Base-by-base conservation (phyloP, 1,140 invertebrate species). In the Trachymyrmex septentrionalis region DNA sequence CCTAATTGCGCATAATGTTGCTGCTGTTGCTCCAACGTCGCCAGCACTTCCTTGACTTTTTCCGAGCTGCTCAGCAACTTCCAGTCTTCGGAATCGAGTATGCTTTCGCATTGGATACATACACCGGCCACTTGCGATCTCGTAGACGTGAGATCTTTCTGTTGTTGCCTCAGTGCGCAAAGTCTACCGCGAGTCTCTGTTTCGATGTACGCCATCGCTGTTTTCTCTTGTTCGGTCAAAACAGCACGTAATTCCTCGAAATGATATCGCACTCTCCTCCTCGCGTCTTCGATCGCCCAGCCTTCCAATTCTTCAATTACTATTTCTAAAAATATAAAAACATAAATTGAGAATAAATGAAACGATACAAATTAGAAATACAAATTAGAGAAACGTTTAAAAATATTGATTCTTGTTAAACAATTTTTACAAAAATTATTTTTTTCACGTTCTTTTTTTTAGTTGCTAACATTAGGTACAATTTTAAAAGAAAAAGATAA, bases 1-100 rank as follows among this genome's bases (percentile, higher is more conserved):
- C 93, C 92, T 14, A 96, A 92, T 87, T 96, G 96, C 48, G 95
- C 94, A 89, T 96, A 96, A 92, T 96, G 96, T 82, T 96, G 96
- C 81, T 97, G 96, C 75, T 96, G 96, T 90, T 96, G 96, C 88
- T 96, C 96, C 72, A 97, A 92, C 0, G 96, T 96, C 24, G 95
- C 95, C 38, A 97, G 86, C 44, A 96, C 94, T 82, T 96, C 94
- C 77, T 95, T 95, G 0, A 97, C 94, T 86, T 96, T 96, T 19
- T 93, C 92, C 34, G 95, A 95, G 5, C 95, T 96, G 50, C 95
- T 92, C 10, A 97, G 71, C 19, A 97, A 92, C 77, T 96, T 95
- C 81, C 96, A 95, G 89, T 97, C 96, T 92, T 97, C 96, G 88
- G 96, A 95, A 77, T 96, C 95, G 19, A 96, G 91, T 10, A 96